Evolutionary conservation across 2,888 invertebrate species (phyloP).

Genomic region (Apeira syringaria): DNA sequence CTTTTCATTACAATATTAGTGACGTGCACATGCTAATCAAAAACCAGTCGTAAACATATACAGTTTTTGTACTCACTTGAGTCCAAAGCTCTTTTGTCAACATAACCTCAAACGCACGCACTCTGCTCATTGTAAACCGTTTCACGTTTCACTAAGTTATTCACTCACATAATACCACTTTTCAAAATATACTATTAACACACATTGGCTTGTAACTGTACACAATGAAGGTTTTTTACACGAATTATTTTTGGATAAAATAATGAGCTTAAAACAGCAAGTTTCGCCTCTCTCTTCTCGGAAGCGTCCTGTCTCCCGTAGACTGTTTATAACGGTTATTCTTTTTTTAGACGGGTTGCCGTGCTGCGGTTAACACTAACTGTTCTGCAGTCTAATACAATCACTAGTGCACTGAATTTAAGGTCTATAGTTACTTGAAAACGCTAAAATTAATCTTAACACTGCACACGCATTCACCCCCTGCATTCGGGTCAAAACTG

Average conservation of each 20-base stretch:
- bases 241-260: background rate
- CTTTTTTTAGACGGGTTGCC: constrained; percentile 58
- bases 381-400: constrained; percentile 17
- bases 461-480: constrained; percentile 18
- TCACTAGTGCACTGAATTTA: constrained; percentile 9
- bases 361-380: constrained; percentile 25
- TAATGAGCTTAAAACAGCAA: background rate
- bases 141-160: constrained; percentile 4
- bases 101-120: constrained; percentile 60
- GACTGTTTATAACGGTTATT: constrained; percentile 56
- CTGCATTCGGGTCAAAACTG: constrained; percentile 16
- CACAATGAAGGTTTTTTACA: constrained; percentile 1
- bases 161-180: background rate
- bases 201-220: background rate
- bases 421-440: constrained; percentile 9
- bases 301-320: constrained; percentile 51
- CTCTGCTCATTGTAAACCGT: constrained; percentile 9
- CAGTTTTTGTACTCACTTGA: constrained; percentile 47
- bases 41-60: background rate
- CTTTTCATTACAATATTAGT: too few relatives aligned
- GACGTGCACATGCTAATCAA: too few relatives aligned
- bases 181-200: background rate
- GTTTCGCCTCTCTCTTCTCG: constrained; percentile 28
- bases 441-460: constrained; percentile 4
- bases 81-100: constrained; percentile 62